These are phyloP conservation scores for Stramonita haemastoma DNA, from an alignment of 2,888 invertebrate species.

Conservation along the genomic window DNA sequence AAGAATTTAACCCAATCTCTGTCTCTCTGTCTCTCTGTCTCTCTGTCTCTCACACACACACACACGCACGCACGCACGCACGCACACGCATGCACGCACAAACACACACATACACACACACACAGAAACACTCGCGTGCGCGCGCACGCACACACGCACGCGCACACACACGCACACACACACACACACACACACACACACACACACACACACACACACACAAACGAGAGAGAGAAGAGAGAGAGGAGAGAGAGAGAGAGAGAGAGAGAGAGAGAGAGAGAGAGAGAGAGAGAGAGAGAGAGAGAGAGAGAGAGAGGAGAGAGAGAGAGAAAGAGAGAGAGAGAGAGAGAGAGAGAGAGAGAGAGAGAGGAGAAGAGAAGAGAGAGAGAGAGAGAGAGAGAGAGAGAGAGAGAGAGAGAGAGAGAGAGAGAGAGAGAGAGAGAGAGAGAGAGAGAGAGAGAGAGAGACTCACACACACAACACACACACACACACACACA, in stretches of 20 bases:
- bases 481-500: not conserved
- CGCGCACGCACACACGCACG: not conserved
- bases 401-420: too few relatives aligned
- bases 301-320: not conserved
- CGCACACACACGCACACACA: not conserved
- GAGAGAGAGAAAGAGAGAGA: not conserved
- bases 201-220: not conserved
- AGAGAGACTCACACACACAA: too few relatives aligned
- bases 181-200: not conserved
- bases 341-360: not conserved
- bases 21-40: not conserved
- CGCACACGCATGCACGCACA: not conserved
- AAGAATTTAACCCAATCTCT: too few relatives aligned
- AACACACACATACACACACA: not conserved
- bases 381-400: too few relatives aligned
- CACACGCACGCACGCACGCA: not conserved
- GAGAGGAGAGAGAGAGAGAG: too few relatives aligned
- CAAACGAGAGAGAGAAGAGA: too few relatives aligned
- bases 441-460: too few relatives aligned
- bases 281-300: not conserved
- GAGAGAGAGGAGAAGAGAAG: not conserved
- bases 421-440: too few relatives aligned
- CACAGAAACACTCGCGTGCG: not conserved
- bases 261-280: too few relatives aligned
- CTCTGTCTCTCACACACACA: too few relatives aligned